phyloP scores from a whole-genome alignment of 1,140 invertebrate species.

The Caenorhabditis brenneri region DNA sequence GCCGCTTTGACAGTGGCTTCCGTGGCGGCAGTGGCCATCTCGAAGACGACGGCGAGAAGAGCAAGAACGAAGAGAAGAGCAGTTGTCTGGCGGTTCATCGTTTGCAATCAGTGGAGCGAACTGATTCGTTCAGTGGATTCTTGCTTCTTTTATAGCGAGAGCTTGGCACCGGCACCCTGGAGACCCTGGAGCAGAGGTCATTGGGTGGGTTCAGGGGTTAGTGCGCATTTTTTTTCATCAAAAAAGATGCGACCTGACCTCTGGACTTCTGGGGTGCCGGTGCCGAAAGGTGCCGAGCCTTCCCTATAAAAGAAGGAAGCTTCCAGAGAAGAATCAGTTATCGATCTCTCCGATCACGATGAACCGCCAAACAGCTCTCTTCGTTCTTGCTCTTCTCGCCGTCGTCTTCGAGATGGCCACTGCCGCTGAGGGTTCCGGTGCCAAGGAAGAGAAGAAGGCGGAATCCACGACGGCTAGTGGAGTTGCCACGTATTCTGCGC shows the following conservation, averaged over 20 bases:
- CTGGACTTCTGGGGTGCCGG: not conserved
- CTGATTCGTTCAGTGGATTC: not conserved
- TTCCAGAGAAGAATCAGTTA: not conserved
- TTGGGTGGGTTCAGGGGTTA: not conserved
- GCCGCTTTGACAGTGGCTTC: not conserved
- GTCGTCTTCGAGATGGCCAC: too few relatives aligned
- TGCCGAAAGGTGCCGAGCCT: too few relatives aligned
- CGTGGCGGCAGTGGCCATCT: not conserved
- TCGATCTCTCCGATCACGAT: not conserved
- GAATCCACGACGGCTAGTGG: not conserved
- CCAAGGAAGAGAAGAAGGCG: too few relatives aligned
- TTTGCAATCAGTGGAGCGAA: not conserved
- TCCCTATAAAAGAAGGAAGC: not conserved
- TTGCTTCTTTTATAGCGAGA: not conserved
- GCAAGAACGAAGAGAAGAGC: constrained; percentile 10
- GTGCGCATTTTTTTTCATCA: not conserved
- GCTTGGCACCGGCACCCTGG: not conserved
- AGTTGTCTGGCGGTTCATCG: not conserved
- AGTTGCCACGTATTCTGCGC: not conserved
- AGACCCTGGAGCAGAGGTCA: not conserved
- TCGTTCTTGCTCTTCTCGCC: too few relatives aligned
- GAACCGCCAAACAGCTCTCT: not conserved
- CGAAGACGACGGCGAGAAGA: too few relatives aligned
- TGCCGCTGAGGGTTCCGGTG: too few relatives aligned
- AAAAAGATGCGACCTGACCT: not conserved